These are phyloP conservation scores for Euzetes globulus DNA, from an alignment of 2,888 invertebrate genomes.

Conservation along the genomic window DNA sequence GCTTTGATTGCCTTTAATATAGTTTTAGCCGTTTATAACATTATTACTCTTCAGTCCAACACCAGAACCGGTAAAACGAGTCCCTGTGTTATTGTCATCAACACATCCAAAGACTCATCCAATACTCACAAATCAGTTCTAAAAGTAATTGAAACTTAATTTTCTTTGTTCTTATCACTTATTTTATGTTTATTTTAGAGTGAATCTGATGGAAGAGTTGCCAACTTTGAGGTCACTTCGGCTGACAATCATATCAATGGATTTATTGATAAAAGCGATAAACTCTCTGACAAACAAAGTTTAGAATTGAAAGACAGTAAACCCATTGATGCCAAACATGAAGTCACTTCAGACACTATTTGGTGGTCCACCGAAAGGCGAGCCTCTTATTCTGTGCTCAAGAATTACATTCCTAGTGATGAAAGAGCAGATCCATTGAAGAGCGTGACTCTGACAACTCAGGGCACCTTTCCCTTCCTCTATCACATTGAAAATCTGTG, in stretches of 20 bases:
- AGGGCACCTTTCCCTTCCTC: slow-evolving; percentile 82
- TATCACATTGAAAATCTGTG: slow-evolving; percentile 77
- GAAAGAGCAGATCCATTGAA: slow-evolving; percentile 54
- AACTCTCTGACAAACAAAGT: background rate
- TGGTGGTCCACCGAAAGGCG: slow-evolving; percentile 39
- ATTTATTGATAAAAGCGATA: background rate
- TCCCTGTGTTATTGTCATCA: slow-evolving; percentile 36
- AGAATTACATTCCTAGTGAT: slow-evolving; percentile 37
- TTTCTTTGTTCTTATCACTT: background rate
- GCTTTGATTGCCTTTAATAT: slow-evolving; percentile 41
- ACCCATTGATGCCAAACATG: background rate
- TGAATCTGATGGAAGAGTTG: background rate
- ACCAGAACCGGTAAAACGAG: slow-evolving; percentile 27
- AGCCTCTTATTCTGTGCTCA: slow-evolving; percentile 39
- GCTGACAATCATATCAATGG: background rate
- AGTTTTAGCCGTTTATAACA: slow-evolving; percentile 40
- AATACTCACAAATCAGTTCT: background rate
- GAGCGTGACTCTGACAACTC: slow-evolving; percentile 81
- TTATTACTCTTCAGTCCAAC: slow-evolving; percentile 38
- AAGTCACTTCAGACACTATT: background rate
- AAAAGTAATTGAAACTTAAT: background rate
- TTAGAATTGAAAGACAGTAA: slow-evolving; percentile 20
- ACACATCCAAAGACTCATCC: slow-evolving; percentile 1
- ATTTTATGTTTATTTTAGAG: background rate
- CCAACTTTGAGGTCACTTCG: background rate